phyloP scores from a whole-genome alignment of 2,888 invertebrate genomes.

The Caenorhabditis becei region DNA sequence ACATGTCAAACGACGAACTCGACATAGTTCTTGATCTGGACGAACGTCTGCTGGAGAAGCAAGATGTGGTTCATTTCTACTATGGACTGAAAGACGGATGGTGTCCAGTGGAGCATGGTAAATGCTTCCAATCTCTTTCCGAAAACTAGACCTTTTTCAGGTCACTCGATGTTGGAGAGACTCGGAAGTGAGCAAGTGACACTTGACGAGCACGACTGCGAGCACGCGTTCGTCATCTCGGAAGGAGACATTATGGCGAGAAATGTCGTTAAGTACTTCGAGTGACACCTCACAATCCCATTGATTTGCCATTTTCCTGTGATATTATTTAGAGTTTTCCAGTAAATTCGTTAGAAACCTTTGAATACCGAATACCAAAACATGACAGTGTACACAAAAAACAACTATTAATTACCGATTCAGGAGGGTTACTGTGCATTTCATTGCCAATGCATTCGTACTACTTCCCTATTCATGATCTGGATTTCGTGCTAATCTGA shows the following conservation, averaged over 20 bases:
- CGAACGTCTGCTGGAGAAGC: conserved; percentile 54
- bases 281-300: conserved; percentile 22
- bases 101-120: conserved; percentile 72
- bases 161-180: conserved; percentile 63
- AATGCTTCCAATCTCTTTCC: too few species aligned
- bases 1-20: conserved; percentile 74
- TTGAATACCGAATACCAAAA: too few species aligned
- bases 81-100: conserved; percentile 75
- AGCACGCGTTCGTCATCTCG: conserved; percentile 76
- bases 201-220: conserved; percentile 72
- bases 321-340: conserved; percentile 11
- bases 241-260: conserved; percentile 74
- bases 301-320: conserved; percentile 5
- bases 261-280: conserved; percentile 63
- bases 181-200: conserved; percentile 64
- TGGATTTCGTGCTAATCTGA: not conserved
- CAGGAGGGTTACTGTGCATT: not conserved
- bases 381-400: too few species aligned
- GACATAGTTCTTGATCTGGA: conserved; percentile 66
- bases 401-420: not conserved
- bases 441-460: not conserved
- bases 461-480: not conserved
- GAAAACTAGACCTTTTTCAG: conserved; percentile 28
- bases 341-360: not conserved
- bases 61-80: conserved; percentile 67